These are phyloP conservation scores for Drosophila repletoides DNA, from an alignment of 1,140 invertebrate species.

Conservation along the genomic window DNA sequence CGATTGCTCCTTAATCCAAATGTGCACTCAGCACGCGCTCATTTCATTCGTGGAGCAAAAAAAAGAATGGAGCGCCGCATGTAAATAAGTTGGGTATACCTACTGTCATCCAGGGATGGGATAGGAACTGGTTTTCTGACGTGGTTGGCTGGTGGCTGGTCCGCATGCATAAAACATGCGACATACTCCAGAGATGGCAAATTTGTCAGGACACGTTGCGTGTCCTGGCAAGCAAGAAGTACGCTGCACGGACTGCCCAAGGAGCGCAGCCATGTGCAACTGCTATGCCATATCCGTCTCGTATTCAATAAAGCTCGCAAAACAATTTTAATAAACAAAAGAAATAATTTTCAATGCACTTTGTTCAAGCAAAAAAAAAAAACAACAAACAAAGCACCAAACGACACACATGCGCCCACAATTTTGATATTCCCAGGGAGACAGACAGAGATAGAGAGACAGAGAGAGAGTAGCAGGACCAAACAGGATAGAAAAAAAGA, in stretches of 20 bases:
- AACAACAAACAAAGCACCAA: constrained; percentile 1
- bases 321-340: constrained; percentile 52
- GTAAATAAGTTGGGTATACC: constrained; percentile 36
- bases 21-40: constrained; percentile 39
- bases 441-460: not conserved
- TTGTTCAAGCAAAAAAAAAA: constrained; percentile 23
- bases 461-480: not conserved
- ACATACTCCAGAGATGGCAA: constrained; percentile 12
- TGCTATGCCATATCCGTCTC: constrained; percentile 10
- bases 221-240: not conserved
- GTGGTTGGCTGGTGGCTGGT: constrained; percentile 10
- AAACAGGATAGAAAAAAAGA: not conserved
- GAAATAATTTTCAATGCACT: constrained; percentile 47
- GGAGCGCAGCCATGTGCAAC: not conserved
- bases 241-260: constrained; percentile 7
- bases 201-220: constrained; percentile 26
- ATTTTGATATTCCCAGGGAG: constrained; percentile 13
- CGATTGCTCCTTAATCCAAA: constrained; percentile 15
- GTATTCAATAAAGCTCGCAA: constrained; percentile 40
- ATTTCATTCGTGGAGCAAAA: constrained; percentile 29
- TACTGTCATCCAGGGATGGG: constrained; percentile 8
- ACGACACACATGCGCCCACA: constrained; percentile 40
- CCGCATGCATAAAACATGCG: constrained; percentile 36
- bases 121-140: constrained; percentile 5
- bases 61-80: constrained; percentile 43